Base-by-base conservation (phyloP, 2,797 vertebrate species). In the Mus caroli region DNA sequence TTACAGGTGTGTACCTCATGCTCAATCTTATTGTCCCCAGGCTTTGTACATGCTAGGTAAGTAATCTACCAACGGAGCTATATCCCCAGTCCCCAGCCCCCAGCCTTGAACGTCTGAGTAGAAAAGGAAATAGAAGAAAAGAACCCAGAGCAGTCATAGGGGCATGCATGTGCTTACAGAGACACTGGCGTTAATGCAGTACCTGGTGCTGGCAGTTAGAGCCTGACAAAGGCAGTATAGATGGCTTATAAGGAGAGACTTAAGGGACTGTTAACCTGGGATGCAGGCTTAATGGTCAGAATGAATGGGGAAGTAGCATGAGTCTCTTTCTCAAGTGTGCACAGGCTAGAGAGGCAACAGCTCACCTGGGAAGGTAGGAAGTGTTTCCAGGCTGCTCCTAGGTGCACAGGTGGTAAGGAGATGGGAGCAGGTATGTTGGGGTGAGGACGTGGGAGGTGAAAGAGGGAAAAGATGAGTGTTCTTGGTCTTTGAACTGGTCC, bases 271-370 rank as follows among this genome's bases (percentile, higher is more conserved):
- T 10, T 34, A 15, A 15, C 54, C 22, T 7, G 43, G 43, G 34
- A 5, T 24, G 17, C 10, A 58, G 88, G 58, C 28, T 20, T 4
- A 1, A 4, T 43, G 77, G 19, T 26, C 34, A 31, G 17, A 31
- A 31, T 4, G 46, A 28, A 19, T 20, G 7, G 40, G 1, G n/a
- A 20, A 43, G 31, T 4, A 22, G 62, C 76, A 8, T 6, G 4
- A 0, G 15, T 24, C 20, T 50, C 71, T 43, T 52, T 31, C 28
- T 15, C 6, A 12, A 34, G 4, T 5, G 14, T 17, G 34, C 0
- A 11, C 54, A 24, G 14, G 15, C 31, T 1, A 17, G 11, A 0
- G 1, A 50, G 37, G 40, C 0, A 0, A 31, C 4, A 3, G 20
- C 6, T 54, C 13, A 0, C 6, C 37, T 7, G 2, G 64, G 17